A percentile compares a stretch with the other conserved stretches of the same genome.
Conservation (phyloP, 2,113 vertebrate species). For the Notarius quadriscutis region DNA sequence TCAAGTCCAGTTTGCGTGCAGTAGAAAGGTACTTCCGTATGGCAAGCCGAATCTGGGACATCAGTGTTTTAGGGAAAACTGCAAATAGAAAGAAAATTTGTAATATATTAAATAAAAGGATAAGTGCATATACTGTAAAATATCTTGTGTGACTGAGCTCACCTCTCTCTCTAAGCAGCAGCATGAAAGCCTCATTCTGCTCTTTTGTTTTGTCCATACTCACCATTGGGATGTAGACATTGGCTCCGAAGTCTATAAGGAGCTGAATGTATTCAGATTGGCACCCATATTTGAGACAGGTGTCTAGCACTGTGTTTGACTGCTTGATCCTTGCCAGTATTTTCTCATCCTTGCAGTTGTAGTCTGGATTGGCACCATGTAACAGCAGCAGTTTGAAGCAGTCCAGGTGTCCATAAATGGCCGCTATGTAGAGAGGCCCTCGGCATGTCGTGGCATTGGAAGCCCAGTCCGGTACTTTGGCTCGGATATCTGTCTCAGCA, state of each 20-base stretch:
- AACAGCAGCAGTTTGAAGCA: constrained; percentile 87
- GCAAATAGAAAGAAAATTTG: constrained; percentile 39
- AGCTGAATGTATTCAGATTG: constrained; percentile 80
- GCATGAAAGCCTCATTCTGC: constrained; percentile 75
- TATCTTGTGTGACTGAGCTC: background rate
- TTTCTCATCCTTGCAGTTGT: constrained; percentile 70
- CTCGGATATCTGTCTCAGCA: constrained; percentile 73
- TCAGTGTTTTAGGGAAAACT: constrained; percentile 86
- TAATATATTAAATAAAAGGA: background rate
- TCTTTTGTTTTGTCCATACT: constrained; percentile 65
- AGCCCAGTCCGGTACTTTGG: constrained; percentile 81
- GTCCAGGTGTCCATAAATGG: constrained; percentile 86
- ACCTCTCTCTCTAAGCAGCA: constrained; percentile 89
- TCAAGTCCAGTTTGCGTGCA: constrained; percentile 52
- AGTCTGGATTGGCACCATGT: constrained; percentile 79
- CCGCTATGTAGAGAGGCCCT: constrained; percentile 88
- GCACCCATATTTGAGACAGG: constrained; percentile 76
- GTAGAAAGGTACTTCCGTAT: constrained; percentile 72
- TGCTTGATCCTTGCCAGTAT: constrained; percentile 68
- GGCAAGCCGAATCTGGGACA: constrained; percentile 83
- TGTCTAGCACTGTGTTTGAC: constrained; percentile 77
- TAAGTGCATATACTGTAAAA: background rate
- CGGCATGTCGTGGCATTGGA: constrained; percentile 77
- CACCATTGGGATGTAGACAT: constrained; percentile 83
- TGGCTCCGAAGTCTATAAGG: constrained; percentile 92